phyloP scores from a whole-genome alignment of 1,140 invertebrate species.

The Colletes latitarsis region DNA sequence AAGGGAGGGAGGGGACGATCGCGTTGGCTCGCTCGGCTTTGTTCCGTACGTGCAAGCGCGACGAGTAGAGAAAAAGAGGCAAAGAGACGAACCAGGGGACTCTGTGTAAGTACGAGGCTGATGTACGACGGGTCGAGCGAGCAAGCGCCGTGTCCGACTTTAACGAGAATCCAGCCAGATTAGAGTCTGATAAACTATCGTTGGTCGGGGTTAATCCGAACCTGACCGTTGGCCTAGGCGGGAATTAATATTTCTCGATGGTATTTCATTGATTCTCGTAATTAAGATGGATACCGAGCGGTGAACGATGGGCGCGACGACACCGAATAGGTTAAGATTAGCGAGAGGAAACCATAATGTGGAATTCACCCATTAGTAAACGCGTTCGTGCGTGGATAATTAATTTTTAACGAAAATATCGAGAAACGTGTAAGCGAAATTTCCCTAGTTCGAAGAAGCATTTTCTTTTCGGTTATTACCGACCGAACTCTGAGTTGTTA shows the following conservation, averaged over 20 bases:
- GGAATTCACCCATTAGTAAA: too few species aligned
- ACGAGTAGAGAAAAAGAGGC: neutral
- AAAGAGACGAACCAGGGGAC: neutral
- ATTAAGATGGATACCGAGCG: slow-evolving; percentile 3
- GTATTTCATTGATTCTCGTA: slow-evolving; percentile 10
- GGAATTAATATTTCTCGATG: slow-evolving; percentile 15
- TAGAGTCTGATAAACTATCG: slow-evolving; percentile 52
- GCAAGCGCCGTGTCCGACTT: slow-evolving; percentile 48
- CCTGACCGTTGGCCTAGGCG: neutral
- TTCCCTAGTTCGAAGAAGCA: too few species aligned
- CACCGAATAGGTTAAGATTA: neutral
- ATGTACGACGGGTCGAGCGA: slow-evolving; percentile 49
- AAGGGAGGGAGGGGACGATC: slow-evolving; percentile 38
- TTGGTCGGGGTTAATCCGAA: slow-evolving; percentile 21
- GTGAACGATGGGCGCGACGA: neutral
- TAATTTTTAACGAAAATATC: too few species aligned
- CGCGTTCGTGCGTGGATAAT: too few species aligned
- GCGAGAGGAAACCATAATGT: too few species aligned
- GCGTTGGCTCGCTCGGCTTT: neutral
- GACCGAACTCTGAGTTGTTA: too few species aligned
- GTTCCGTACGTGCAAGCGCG: neutral
- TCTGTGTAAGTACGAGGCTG: slow-evolving; percentile 34
- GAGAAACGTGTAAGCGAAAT: too few species aligned
- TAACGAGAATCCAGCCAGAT: slow-evolving; percentile 61
- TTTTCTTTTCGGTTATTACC: too few species aligned